Evolutionary conservation across 23 tunicate genomes (phyloP).

Genomic region (Styela plicata): DNA sequence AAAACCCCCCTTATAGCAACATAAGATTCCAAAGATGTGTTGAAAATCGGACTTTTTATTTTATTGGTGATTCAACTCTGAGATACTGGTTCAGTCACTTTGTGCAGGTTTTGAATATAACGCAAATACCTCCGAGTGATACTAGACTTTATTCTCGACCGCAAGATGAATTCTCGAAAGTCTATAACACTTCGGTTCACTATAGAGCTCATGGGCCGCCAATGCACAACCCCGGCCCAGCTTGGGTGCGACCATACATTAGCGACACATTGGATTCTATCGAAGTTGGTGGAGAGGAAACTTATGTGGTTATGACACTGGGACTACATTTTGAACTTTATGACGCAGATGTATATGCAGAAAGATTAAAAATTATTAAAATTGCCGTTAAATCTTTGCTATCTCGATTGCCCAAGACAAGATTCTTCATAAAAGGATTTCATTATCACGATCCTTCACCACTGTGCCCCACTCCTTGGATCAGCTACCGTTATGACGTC

Average conservation of each 20-base stretch:
- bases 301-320: conserved; percentile 53
- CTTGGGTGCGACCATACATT: conserved; percentile 49
- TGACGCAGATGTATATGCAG: conserved; percentile 38
- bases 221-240: conserved; percentile 59
- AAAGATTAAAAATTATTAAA: conserved; percentile 37
- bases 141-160: conserved; percentile 1
- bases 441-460: conserved; percentile 7
- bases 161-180: background rate
- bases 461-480: conserved; percentile 30
- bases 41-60: conserved; percentile 21
- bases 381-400: conserved; percentile 29
- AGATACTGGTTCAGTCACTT: conserved; percentile 12
- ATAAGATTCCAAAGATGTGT: conserved; percentile 6
- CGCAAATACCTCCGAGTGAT: background rate
- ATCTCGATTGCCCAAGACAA: conserved; percentile 41
- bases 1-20: background rate
- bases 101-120: background rate
- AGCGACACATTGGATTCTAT: conserved; percentile 43
- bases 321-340: conserved; percentile 52
- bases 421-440: conserved; percentile 50
- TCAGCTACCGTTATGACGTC: conserved; percentile 14
- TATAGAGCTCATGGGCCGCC: conserved; percentile 80
- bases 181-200: conserved; percentile 28
- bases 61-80: conserved; percentile 50
- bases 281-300: conserved; percentile 39